phyloP scores from a whole-genome alignment of 2,797 vertebrate species.

The Microhierax caerulescens region DNA sequence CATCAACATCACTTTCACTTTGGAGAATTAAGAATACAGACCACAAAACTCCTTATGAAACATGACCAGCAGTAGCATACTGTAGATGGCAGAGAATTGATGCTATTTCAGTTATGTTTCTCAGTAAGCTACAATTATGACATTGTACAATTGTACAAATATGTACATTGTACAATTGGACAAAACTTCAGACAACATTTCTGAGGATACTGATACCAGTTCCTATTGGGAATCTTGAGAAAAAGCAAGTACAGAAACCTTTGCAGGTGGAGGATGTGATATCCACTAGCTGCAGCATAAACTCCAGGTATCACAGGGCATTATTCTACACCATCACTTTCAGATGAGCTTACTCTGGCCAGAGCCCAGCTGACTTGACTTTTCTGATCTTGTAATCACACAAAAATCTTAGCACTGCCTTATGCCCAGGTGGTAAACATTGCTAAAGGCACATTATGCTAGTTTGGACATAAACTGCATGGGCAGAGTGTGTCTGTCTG shows the following conservation, averaged over 20 bases:
- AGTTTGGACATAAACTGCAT: not conserved
- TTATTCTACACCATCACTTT: not conserved
- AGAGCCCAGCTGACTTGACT: not conserved
- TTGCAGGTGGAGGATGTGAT: not conserved
- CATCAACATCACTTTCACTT: not conserved
- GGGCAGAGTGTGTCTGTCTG: not conserved
- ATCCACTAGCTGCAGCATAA: not conserved
- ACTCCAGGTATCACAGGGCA: not conserved
- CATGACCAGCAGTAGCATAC: not conserved
- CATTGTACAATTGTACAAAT: too few relatives aligned
- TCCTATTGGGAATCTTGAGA: not conserved
- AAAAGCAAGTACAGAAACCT: not conserved
- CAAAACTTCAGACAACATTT: not conserved
- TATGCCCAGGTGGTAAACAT: not conserved
- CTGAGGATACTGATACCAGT: not conserved
- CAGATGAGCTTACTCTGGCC: not conserved
- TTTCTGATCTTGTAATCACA: not conserved
- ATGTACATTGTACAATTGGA: too few relatives aligned
- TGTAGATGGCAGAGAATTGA: rapidly evolving
- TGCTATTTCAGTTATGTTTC: not conserved
- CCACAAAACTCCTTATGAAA: not conserved
- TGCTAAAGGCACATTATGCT: not conserved
- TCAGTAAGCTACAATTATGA: not conserved
- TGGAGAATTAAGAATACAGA: not conserved
- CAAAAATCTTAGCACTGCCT: not conserved